Evolutionary conservation across 2,888 invertebrate genomes (phyloP), one percentile per base, ranked within the genome.

Genomic region (Pheosia tremula): DNA sequence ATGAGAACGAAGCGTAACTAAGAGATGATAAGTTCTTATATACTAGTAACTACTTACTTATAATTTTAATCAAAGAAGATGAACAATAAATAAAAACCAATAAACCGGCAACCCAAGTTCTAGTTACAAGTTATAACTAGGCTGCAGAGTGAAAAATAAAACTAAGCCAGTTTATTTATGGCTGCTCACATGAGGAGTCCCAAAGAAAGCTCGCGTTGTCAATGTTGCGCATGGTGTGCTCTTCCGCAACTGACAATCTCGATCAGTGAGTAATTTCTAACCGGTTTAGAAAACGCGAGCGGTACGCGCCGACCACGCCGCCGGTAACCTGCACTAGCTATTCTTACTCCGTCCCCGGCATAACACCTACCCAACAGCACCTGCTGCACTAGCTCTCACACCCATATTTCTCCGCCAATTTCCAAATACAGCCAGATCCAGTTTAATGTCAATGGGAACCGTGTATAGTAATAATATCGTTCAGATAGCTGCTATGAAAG

Each of bases 191-290:
- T n/a, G n/a, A n/a, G n/a, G n/a, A 11, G 9, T 79, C 68, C 74
- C 78, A 79, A 84, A 85, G 88, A 90, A 88, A 90, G 84, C 81
- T 86, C 82, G 81, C 77, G 79, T 83, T 86, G 82, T 83, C 76
- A 75, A 77, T 77, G 77, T 75, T 78, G 79, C 75, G 74, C 79
- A 81, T 85, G 86, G 86, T 87, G 89, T 89, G 92, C 91, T 92
- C 91, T 91, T 91, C 91, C 90, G 88, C 87, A 84, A 88, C 85
- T 87, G 84, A 85, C 87, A 86, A 93, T 90, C 90, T 91, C 92
- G 91, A 92, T 91, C 91, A 93, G 83, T 92, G 82, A 91, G 90
- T 89, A 92, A 90, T 93, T 93, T 93, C 93, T 93, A 93, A 93
- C 93, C 90, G 92, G 93, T 93, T 91, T 93, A 93, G 93, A 93